A percentile compares a stretch with the other conserved stretches of the same genome.
Evolutionary conservation across 2,113 vertebrate species (phyloP).

Genomic region (Gnathonemus echidnorhynchus): DNA sequence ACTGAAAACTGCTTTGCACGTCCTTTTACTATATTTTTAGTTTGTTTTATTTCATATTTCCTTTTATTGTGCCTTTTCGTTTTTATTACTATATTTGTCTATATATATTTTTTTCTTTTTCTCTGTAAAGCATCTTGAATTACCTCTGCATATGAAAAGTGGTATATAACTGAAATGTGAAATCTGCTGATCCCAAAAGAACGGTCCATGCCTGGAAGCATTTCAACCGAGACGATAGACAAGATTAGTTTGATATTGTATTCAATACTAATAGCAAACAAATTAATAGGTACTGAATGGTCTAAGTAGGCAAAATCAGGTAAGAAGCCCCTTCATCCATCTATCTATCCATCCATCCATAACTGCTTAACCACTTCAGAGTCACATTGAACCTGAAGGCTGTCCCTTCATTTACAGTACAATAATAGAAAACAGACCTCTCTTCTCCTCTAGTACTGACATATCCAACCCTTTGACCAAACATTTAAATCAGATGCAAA

Average conservation of each 20-base stretch:
- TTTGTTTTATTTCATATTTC: background rate
- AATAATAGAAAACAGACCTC: background rate
- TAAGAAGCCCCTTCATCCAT: background rate
- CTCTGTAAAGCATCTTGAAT: background rate
- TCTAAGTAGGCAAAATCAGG: background rate
- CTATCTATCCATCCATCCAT: background rate
- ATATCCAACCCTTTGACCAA: background rate
- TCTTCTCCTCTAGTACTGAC: background rate
- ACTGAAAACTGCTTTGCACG: background rate
- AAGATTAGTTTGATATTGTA: background rate
- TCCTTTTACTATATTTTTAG: background rate
- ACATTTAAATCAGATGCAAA: background rate
- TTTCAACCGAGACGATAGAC: background rate
- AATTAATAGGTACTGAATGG: background rate
- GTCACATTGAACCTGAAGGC: background rate
- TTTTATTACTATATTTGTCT: background rate
- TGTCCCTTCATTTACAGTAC: background rate
- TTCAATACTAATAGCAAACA: background rate
- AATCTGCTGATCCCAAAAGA: background rate
- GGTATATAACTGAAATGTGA: background rate
- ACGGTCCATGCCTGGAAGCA: background rate
- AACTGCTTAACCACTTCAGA: background rate
- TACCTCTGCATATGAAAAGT: background rate
- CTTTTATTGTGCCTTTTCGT: background rate
- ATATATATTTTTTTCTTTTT: background rate